Conservation (phyloP, 2,113 vertebrate species). For the Trogon melanurus region DNA sequence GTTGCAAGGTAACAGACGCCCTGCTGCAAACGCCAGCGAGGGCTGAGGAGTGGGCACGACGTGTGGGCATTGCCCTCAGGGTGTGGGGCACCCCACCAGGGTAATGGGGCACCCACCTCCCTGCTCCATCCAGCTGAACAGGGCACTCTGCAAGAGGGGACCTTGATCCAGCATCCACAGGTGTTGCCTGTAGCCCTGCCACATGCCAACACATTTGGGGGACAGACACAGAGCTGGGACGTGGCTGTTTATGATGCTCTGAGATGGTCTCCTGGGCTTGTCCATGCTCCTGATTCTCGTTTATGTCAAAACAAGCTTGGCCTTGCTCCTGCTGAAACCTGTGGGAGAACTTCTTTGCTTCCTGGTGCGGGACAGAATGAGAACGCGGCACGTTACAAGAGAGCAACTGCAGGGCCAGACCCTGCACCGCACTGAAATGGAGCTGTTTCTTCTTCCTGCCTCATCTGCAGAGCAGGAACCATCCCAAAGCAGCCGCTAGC, state of each 20-base stretch:
- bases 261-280: not conserved
- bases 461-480: not conserved
- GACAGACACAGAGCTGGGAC: rapidly evolving
- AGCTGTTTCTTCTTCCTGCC: not conserved
- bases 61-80: not conserved
- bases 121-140: not conserved
- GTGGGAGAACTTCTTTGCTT: not conserved
- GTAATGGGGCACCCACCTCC: not conserved
- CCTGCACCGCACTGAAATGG: rapidly evolving
- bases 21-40: no score
- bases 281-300: not conserved
- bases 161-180: rapidly evolving
- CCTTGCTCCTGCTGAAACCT: not conserved
- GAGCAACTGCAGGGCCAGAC: not conserved
- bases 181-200: not conserved
- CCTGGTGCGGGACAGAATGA: rapidly evolving
- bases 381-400: rapidly evolving
- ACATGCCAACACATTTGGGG: rapidly evolving
- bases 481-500: rapidly evolving
- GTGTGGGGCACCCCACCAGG: no score
- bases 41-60: rapidly evolving
- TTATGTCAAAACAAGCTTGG: not conserved
- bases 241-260: not conserved
- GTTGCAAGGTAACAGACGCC: not conserved
- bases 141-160: not conserved